Percentiles rank a stretch among this genome's conserved stretches.
These are phyloP conservation scores for Phyllostomus discolor DNA, from an alignment of 2,113 vertebrate genomes.

Conservation along the genomic window DNA sequence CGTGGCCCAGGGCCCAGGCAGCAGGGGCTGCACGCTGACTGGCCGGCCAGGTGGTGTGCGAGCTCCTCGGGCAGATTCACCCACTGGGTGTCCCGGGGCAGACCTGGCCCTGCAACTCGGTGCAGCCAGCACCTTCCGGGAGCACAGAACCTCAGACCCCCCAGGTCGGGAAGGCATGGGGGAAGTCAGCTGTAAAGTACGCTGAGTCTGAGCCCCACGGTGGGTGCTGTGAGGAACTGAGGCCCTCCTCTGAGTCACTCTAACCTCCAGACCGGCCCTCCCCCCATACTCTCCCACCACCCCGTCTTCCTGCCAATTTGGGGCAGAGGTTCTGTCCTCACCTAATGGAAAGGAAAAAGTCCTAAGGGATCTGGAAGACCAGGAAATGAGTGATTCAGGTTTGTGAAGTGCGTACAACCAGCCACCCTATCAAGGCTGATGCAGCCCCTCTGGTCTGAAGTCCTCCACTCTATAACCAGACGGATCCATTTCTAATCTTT, in stretches of 20 bases:
- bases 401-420: neutral
- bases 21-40: neutral
- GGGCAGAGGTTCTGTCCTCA: neutral
- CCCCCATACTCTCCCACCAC: neutral
- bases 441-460: neutral
- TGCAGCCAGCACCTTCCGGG: neutral
- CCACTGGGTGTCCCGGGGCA: neutral
- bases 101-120: neutral
- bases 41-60: neutral
- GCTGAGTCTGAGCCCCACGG: neutral
- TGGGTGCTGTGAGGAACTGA: neutral
- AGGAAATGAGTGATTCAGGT: neutral
- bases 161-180: too few species aligned
- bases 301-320: neutral
- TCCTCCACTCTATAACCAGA: neutral
- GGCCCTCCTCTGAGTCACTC: neutral
- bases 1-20: neutral
- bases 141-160: neutral
- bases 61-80: neutral
- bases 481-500: neutral
- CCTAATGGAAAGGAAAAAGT: neutral
- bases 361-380: neutral
- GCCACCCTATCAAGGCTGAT: neutral
- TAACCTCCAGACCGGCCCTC: neutral
- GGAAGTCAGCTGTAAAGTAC: neutral